Evolutionary conservation across 2,888 invertebrate genomes (phyloP).

Genomic region (Eupithecia pulchellata): DNA sequence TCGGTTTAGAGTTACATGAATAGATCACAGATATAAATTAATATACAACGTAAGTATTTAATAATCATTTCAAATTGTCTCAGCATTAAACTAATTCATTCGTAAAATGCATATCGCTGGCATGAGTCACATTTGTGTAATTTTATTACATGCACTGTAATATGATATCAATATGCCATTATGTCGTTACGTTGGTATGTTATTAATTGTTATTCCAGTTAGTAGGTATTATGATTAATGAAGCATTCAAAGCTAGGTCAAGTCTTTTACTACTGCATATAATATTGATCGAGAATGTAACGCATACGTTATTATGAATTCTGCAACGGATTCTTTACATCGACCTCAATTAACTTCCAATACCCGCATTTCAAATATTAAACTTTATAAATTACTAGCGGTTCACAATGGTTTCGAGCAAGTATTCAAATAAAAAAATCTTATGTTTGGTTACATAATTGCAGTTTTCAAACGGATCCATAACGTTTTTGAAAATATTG

Average conservation of each 20-base stretch:
- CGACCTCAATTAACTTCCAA: background rate
- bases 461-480: no score
- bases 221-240: background rate
- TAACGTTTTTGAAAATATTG: no score
- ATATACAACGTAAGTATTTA: background rate
- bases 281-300: no score
- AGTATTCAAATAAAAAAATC: no score
- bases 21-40: background rate
- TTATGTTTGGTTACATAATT: no score
- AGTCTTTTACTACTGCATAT: background rate
- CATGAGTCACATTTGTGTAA: background rate
- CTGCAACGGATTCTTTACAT: background rate
- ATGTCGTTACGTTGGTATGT: background rate
- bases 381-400: no score
- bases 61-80: background rate
- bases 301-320: background rate
- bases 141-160: background rate
- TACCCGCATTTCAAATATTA: background rate
- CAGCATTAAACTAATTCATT: background rate
- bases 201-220: background rate
- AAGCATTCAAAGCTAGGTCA: background rate
- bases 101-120: no score
- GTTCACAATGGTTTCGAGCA: no score
- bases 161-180: background rate
- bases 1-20: background rate